Base-by-base conservation (phyloP, 2,797 vertebrate genomes). In the Pteronotus mesoamericanus region DNA sequence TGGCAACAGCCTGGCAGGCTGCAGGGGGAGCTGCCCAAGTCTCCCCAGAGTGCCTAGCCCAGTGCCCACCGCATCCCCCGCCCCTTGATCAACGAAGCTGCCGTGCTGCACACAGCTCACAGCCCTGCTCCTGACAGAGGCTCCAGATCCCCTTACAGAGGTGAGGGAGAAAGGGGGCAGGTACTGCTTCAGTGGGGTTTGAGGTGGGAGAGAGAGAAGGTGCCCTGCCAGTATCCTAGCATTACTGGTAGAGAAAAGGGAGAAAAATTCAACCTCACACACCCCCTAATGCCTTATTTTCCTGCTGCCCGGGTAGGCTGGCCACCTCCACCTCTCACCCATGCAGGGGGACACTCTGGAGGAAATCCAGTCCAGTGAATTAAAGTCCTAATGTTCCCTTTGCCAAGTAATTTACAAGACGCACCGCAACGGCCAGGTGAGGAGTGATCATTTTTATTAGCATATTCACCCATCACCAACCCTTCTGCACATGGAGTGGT, bases 351-450 rank as follows among this genome's bases (percentile, higher is more conserved):
- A 82, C 42, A 77, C 44, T 57, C 18, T 21, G 32, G 26, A 77
- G 46, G 68, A 93, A 91, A 88, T 3, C 48, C 51, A 86, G 71
- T 8, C 11, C 59, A n/a, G 44, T 9, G n/a, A 59, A 80, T 22
- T 92, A 22, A 75, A 94, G 86, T 55, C 55, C 89, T 79, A 22
- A 46, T 19, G 46, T 59, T 72, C 26, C 77, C 48, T 85, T 29
- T 77, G 61, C 92, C 93, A 57, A 93, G 71, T 74, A 44, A 95
- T 89, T 83, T 93, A 86, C 11, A 34, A 92, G 55, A 71, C 0
- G 1, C 1, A 68, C 77, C 59, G 77, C 72, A 22, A 74, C 2
- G 15, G 59, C 83, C 57, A 2, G 0, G 80, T 1, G 0, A 72
- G 48, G 53, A n/a, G 71, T 9, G 39, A 42, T 29, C 61, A 83